Base-by-base conservation (phyloP, 2,888 invertebrate genomes). In the Masnerella sp. region DNA sequence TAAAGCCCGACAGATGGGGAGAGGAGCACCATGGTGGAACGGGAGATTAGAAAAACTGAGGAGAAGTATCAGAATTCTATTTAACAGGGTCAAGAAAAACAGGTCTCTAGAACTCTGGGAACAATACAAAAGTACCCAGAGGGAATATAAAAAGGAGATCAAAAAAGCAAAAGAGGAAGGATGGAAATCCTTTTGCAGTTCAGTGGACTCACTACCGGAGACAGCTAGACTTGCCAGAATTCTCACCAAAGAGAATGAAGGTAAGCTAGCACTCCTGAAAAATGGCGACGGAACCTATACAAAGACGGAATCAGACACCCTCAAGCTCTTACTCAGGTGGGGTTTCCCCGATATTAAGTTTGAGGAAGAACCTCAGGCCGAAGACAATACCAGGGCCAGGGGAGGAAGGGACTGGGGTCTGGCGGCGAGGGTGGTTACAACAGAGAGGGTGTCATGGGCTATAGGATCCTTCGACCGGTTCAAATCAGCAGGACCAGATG, bases 21-120 rank as follows among this genome's bases (percentile, higher is more conserved):
- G 30, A 8, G 20, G 32, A 47, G 47, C 20, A 14, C 30, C 32
- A 1, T 67, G 49, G 72, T 75, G 72, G 72, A 75, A 61, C 17
- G 5, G 20, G 0, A 9, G 62, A 14, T 58, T 72, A 2, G 47
- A 15, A 4, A 42, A 14, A 7, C 14, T 30, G 7, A 49, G 70
- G 1, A 40, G 18, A 8, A 28, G 47, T 8, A 38, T 62, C 2
- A 69, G 62, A 2, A 45, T 18, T n/a, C 42, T 58, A n/a, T 20
- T 54, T 7, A 73, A 42, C 8, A 54, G 45, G 9, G 52, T 43
- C 3, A 28, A n/a, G 1, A 47, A 17, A n/a, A 22, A 0, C 30
- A 65, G 14, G 49, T 42, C 36, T 4, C 36, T 9, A 2, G 15
- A 15, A 36, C 5, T 7, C 47, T 62, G 59, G 69, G 30, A 54